Percentiles rank a stretch among this genome's conserved stretches.
Evolutionary conservation across 2,797 vertebrate genomes (phyloP).

Genomic region (Argyrosomus regius): DNA sequence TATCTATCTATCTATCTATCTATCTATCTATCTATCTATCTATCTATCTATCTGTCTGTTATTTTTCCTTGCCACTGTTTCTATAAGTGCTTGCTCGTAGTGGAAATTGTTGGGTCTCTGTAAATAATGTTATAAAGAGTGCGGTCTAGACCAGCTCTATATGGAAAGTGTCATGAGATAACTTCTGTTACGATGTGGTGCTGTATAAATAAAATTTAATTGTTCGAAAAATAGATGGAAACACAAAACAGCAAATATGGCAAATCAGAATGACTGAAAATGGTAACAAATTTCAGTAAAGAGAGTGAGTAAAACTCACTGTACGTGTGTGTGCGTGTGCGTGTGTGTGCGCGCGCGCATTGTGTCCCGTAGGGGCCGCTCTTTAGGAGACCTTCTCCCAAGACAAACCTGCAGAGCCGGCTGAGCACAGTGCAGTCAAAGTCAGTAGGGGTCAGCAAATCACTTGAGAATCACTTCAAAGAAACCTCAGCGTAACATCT

Average conservation of each 20-base stretch:
- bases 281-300: too few relatives aligned
- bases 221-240: background rate
- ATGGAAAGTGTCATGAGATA: too few relatives aligned
- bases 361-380: background rate
- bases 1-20: too few relatives aligned
- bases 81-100: too few relatives aligned
- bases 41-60: too few relatives aligned
- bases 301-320: background rate
- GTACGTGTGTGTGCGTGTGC: background rate
- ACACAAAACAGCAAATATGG: background rate
- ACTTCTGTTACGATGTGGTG: too few relatives aligned
- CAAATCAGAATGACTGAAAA: background rate
- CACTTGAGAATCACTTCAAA: slow-evolving; percentile 18
- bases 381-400: background rate
- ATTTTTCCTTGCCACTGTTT: too few relatives aligned
- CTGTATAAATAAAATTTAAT: too few relatives aligned
- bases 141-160: too few relatives aligned
- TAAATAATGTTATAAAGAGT: too few relatives aligned
- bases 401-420: background rate
- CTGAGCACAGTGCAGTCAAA: slow-evolving; percentile 23
- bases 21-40: too few relatives aligned
- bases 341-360: background rate
- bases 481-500: background rate
- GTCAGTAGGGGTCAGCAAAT: slow-evolving; percentile 77
- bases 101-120: too few relatives aligned